A percentile compares a stretch with the other conserved stretches of the same genome.
These are phyloP conservation scores for Drosophila carrolli DNA, from an alignment of 1,140 invertebrate genomes.

Conservation along the genomic window DNA sequence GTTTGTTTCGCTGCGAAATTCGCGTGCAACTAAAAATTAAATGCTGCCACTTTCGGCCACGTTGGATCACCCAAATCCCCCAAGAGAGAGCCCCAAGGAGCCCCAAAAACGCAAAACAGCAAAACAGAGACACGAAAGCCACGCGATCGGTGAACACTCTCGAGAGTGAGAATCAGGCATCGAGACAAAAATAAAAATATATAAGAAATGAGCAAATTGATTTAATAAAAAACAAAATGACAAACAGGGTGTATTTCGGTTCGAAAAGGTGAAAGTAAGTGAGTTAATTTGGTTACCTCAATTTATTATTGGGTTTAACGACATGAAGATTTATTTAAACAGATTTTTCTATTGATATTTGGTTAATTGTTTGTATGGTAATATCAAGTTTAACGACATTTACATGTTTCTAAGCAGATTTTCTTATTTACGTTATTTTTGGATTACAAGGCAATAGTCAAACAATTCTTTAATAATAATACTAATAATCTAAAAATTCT, in stretches of 20 bases:
- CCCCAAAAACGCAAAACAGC: constrained; percentile 28
- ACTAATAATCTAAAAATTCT: no score
- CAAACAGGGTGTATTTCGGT: constrained; percentile 51
- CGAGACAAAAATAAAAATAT: constrained; percentile 79
- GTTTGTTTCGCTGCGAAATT: constrained; percentile 71
- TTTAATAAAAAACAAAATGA: constrained; percentile 78
- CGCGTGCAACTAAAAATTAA: constrained; percentile 81
- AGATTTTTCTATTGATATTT: no score
- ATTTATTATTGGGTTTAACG: constrained; percentile 1
- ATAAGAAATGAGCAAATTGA: constrained; percentile 77
- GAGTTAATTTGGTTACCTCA: not conserved
- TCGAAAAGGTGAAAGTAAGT: constrained; percentile 4
- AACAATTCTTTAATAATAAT: no score
- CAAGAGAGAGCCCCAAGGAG: constrained; percentile 43
- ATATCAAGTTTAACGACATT: no score
- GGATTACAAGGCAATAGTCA: no score
- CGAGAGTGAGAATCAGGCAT: constrained; percentile 61
- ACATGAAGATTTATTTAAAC: not conserved
- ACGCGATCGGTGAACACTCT: constrained; percentile 32
- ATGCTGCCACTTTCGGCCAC: constrained; percentile 80
- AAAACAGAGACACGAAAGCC: constrained; percentile 37
- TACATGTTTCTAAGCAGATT: no score
- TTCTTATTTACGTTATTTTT: no score
- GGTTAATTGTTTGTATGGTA: no score
- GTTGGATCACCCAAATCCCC: constrained; percentile 40